Evolutionary conservation across 2,888 invertebrate species (phyloP).

Genomic region (Chloromyia formosa): DNA sequence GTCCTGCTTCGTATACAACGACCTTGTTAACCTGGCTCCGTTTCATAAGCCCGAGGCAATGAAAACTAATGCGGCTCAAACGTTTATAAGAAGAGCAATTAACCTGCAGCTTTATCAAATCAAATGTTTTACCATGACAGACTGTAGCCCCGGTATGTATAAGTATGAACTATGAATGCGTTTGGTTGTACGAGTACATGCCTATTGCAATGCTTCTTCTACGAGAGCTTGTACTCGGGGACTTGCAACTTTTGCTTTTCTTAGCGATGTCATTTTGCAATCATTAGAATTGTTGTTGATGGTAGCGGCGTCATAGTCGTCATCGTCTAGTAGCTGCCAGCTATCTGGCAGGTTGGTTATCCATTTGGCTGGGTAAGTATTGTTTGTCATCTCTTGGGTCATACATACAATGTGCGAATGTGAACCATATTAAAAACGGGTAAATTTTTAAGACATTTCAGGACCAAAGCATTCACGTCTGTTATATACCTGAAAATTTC

Average conservation of each 20-base stretch:
- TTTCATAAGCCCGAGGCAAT: too few relatives aligned
- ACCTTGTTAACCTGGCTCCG: too few relatives aligned
- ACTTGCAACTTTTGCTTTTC: slow-evolving; percentile 3
- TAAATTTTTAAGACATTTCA: too few relatives aligned
- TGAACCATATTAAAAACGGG: too few relatives aligned
- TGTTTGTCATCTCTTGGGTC: not conserved
- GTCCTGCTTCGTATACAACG: too few relatives aligned
- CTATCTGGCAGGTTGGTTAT: not conserved
- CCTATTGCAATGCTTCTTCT: too few relatives aligned
- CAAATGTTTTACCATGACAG: not conserved
- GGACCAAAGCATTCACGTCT: not conserved
- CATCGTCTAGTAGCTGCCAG: slow-evolving; percentile 1
- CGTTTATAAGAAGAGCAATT: too few relatives aligned
- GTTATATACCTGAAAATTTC: not conserved
- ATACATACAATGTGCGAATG: not conserved
- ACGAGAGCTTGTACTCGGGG: too few relatives aligned
- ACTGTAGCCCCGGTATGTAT: not conserved
- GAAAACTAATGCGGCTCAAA: too few relatives aligned
- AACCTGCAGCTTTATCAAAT: too few relatives aligned
- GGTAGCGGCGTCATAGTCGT: not conserved
- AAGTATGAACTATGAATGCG: not conserved
- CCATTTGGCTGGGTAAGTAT: not conserved
- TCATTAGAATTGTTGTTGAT: not conserved
- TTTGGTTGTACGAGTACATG: too few relatives aligned
- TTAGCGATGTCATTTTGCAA: slow-evolving; percentile 1